Percentiles rank a stretch among this genome's conserved stretches.
These are phyloP conservation scores for Hyaena hyaena DNA, from an alignment of 2,113 vertebrate genomes.

Conservation along the genomic window DNA sequence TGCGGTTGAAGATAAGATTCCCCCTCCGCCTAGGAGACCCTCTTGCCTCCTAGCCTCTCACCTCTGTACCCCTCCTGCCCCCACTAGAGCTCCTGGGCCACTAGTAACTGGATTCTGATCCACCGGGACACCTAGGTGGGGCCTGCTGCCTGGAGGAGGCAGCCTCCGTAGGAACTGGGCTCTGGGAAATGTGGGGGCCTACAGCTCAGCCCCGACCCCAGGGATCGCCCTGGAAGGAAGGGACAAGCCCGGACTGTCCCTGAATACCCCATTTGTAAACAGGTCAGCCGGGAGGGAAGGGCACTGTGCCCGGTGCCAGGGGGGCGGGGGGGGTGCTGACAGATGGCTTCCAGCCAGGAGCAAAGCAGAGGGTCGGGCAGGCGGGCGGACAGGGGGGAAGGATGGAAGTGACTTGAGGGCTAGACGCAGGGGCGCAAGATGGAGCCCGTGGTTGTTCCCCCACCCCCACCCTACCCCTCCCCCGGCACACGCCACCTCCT, in stretches of 20 bases:
- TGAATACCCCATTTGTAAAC: neutral
- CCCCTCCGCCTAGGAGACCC: no score
- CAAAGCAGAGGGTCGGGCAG: rapidly evolving
- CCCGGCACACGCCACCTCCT: neutral
- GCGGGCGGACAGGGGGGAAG: rapidly evolving
- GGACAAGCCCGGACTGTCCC: neutral
- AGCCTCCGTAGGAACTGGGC: neutral
- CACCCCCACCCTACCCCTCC: neutral
- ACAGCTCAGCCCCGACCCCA: neutral
- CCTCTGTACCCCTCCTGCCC: neutral
- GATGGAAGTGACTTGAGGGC: neutral
- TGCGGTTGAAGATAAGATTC: no score
- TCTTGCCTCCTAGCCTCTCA: neutral
- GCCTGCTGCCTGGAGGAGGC: neutral
- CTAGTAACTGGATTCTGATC: neutral
- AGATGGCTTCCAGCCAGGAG: neutral
- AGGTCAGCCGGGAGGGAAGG: neutral
- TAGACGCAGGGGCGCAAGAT: neutral
- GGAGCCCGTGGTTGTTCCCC: neutral
- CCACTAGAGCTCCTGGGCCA: no score
- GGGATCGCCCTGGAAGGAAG: neutral
- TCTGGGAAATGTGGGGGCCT: neutral
- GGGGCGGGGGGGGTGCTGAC: no score
- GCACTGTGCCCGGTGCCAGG: neutral
- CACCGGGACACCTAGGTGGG: neutral